These are phyloP conservation scores for Drosophila borborema DNA, from an alignment of 2,888 invertebrate species.

Conservation along the genomic window DNA sequence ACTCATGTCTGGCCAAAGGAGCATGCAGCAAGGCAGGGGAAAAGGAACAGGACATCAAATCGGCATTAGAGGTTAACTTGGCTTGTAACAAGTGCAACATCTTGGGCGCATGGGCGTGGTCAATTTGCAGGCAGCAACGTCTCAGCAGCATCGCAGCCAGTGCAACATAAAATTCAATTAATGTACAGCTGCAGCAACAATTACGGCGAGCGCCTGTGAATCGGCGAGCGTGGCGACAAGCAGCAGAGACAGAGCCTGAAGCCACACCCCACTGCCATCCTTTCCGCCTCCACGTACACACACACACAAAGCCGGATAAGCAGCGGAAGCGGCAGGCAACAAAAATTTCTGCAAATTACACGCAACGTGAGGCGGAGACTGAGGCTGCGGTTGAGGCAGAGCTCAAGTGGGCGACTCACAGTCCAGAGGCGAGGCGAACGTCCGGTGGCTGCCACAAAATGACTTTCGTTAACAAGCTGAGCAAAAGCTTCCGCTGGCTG, in stretches of 20 bases:
- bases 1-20: constrained; percentile 53
- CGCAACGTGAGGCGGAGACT: constrained; percentile 57
- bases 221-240: constrained; percentile 38
- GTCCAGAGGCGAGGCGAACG: constrained; percentile 25
- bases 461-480: constrained; percentile 83
- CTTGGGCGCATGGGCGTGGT: constrained; percentile 44
- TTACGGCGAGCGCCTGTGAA: constrained; percentile 45
- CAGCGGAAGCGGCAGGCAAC: constrained; percentile 45
- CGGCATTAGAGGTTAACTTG: constrained; percentile 68
- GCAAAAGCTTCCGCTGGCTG: constrained; percentile 82
- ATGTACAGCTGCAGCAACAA: constrained; percentile 74
- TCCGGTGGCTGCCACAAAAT: constrained; percentile 66
- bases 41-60: constrained; percentile 63
- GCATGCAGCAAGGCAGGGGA: constrained; percentile 22
- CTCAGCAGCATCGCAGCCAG: constrained; percentile 19
- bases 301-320: constrained; percentile 10
- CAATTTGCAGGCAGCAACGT: constrained; percentile 16
- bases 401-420: constrained; percentile 14
- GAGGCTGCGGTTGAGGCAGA: constrained; percentile 24
- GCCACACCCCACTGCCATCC: background rate
- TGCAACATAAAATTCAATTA: constrained; percentile 75
- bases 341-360: constrained; percentile 64
- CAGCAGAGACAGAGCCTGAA: constrained; percentile 16
- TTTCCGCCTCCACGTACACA: background rate
- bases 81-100: constrained; percentile 38